phyloP scores from a whole-genome alignment of 2,888 invertebrate species.

The Pogonocherus hispidulus region DNA sequence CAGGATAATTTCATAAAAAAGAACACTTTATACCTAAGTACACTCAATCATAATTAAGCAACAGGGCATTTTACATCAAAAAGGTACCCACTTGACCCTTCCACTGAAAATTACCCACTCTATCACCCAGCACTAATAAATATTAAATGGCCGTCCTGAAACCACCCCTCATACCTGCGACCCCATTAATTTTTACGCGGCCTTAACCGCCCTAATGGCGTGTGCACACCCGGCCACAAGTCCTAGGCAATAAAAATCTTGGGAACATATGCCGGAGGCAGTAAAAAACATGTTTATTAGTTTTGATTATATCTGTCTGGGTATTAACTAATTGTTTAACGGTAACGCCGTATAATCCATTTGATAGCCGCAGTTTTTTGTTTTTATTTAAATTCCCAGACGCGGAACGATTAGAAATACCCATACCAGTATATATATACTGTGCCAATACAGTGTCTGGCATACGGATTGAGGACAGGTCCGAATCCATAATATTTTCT shows the following conservation, averaged over 20 bases:
- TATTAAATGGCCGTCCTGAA: not conserved
- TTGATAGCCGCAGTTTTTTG: slow-evolving; percentile 8
- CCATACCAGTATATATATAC: no score
- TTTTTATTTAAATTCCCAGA: slow-evolving; percentile 1
- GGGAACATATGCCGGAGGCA: slow-evolving; percentile 2
- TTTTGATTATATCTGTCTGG: slow-evolving; percentile 14
- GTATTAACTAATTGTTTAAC: slow-evolving; percentile 19
- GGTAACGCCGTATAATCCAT: slow-evolving; percentile 1
- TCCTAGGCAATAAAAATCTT: slow-evolving; percentile 10
- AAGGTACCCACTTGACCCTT: not conserved
- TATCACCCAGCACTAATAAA: not conserved
- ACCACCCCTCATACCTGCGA: slow-evolving; percentile 13
- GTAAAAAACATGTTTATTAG: slow-evolving; percentile 11
- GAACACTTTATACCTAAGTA: no score
- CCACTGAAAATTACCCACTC: not conserved
- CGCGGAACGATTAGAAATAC: not conserved
- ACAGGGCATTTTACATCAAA: not conserved
- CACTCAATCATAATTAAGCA: not conserved
- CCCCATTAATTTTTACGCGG: slow-evolving; percentile 13
- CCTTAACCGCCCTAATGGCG: not conserved
- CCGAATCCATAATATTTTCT: not conserved
- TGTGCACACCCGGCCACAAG: slow-evolving; percentile 9
- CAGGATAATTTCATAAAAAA: no score
- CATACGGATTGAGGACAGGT: not conserved
- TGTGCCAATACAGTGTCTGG: not conserved